Percentiles rank a stretch among this genome's conserved stretches.
phyloP scores from a whole-genome alignment of 2,797 vertebrate species.

The Diplodus puntazzo region DNA sequence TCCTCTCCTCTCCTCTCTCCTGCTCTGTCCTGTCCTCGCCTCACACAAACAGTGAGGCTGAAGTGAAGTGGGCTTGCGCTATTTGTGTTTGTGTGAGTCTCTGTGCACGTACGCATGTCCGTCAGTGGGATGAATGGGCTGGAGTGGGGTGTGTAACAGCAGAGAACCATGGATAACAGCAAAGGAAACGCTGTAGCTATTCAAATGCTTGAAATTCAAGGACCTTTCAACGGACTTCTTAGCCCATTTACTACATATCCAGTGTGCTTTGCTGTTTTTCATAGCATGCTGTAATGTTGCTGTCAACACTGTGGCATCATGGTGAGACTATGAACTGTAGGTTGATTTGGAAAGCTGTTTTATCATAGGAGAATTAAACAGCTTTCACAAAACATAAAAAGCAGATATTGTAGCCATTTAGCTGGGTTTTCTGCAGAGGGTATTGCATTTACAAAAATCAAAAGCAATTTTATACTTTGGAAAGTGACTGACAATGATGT shows the following conservation, averaged over 20 bases:
- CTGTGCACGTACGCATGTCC: constrained; percentile 58
- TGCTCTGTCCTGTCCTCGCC: constrained; percentile 49
- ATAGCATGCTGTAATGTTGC: constrained; percentile 21
- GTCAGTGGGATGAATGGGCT: constrained; percentile 55
- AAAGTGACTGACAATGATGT: background rate
- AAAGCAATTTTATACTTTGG: background rate
- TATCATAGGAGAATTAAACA: background rate
- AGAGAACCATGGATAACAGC: constrained; percentile 40
- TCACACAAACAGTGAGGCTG: constrained; percentile 50
- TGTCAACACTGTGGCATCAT: constrained; percentile 25
- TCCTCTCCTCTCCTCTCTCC: constrained; percentile 47
- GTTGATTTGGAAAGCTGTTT: constrained; percentile 7
- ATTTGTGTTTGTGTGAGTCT: constrained; percentile 64
- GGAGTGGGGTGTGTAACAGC: constrained; percentile 58
- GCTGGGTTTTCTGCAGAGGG: background rate
- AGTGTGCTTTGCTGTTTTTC: constrained; percentile 15
- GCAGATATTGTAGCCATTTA: background rate
- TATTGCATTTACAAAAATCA: constrained; percentile 4
- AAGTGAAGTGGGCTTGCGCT: constrained; percentile 59
- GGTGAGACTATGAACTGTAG: background rate
- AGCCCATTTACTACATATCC: constrained; percentile 38
- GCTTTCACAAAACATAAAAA: constrained; percentile 12
- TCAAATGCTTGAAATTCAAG: constrained; percentile 55
- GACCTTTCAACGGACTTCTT: constrained; percentile 38
- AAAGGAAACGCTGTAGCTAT: constrained; percentile 46